Evolutionary conservation across 2,888 invertebrate species (phyloP).

Genomic region (Mamestra brassicae): DNA sequence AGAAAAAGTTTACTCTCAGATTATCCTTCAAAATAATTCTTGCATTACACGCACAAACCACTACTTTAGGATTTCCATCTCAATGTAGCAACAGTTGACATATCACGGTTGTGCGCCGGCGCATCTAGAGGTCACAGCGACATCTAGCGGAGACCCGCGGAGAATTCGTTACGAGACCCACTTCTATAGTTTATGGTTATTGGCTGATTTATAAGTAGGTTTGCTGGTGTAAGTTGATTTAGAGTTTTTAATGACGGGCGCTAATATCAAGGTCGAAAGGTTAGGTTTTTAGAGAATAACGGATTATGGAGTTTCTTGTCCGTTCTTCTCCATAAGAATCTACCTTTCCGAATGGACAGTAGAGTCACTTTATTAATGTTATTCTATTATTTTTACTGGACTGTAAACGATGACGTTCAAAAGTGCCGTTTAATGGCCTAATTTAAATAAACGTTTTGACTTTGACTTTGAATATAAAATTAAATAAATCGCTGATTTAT

Average conservation of each 20-base stretch:
- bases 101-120: constrained; percentile 79
- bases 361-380: too few relatives aligned
- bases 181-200: constrained; percentile 51
- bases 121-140: constrained; percentile 76
- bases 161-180: constrained; percentile 82
- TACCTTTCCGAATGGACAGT: too few relatives aligned
- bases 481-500: too few relatives aligned
- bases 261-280: constrained; percentile 2
- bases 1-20: neutral
- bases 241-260: neutral
- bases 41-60: constrained; percentile 20
- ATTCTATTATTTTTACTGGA: too few relatives aligned
- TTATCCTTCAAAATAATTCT: constrained; percentile 33
- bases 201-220: constrained; percentile 4
- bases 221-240: neutral
- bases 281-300: neutral
- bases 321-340: too few relatives aligned
- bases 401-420: too few relatives aligned
- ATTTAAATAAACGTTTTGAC: too few relatives aligned
- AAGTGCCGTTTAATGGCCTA: too few relatives aligned
- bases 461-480: too few relatives aligned
- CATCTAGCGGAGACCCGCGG: constrained; percentile 69
- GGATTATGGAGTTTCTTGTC: too few relatives aligned
- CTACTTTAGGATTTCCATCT: constrained; percentile 45
- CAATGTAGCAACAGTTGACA: constrained; percentile 76